Percentiles rank a stretch among this genome's conserved stretches.
Evolutionary conservation across 2,888 invertebrate species (phyloP).

Genomic region (Caenorhabditis zanzibari): DNA sequence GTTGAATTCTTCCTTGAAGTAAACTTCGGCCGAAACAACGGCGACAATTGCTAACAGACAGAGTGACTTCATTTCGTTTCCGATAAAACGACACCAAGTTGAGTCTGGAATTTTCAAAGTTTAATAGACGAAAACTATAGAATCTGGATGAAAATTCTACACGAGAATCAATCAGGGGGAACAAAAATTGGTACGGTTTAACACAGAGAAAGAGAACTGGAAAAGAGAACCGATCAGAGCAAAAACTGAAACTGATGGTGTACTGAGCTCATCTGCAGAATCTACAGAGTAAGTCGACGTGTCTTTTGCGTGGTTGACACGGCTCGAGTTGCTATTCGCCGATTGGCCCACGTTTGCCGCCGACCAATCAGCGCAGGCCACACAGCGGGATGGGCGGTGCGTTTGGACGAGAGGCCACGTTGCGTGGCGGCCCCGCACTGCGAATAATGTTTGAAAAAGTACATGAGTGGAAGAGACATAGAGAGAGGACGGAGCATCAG

Average conservation of each 20-base stretch:
- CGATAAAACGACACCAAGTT: conserved; percentile 63
- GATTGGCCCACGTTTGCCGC: conserved; percentile 74
- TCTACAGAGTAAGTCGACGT: conserved; percentile 49
- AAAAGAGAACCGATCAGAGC: conserved; percentile 16
- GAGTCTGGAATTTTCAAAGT: conserved; percentile 18
- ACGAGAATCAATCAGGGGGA: not conserved
- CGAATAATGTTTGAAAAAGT: conserved; percentile 12
- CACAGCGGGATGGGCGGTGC: conserved; percentile 54
- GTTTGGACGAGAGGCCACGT: conserved; percentile 42
- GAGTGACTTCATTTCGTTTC: conserved; percentile 67
- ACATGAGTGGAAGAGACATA: conserved; percentile 16
- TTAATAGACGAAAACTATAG: too few relatives aligned
- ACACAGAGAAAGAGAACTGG: conserved; percentile 1
- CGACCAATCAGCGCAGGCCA: conserved; percentile 74
- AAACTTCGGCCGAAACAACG: conserved; percentile 80
- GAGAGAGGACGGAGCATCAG: conserved; percentile 13
- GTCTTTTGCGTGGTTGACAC: conserved; percentile 53
- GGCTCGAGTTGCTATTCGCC: conserved; percentile 63
- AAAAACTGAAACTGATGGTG: conserved; percentile 58
- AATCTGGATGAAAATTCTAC: not conserved
- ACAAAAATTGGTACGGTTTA: too few relatives aligned
- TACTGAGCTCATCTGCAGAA: conserved; percentile 29
- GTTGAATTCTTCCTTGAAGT: conserved; percentile 82
- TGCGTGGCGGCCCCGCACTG: conserved; percentile 42
- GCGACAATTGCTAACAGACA: conserved; percentile 75